Base-by-base conservation (phyloP, 2,797 vertebrate genomes). In the Geotrypetes seraphini region DNA sequence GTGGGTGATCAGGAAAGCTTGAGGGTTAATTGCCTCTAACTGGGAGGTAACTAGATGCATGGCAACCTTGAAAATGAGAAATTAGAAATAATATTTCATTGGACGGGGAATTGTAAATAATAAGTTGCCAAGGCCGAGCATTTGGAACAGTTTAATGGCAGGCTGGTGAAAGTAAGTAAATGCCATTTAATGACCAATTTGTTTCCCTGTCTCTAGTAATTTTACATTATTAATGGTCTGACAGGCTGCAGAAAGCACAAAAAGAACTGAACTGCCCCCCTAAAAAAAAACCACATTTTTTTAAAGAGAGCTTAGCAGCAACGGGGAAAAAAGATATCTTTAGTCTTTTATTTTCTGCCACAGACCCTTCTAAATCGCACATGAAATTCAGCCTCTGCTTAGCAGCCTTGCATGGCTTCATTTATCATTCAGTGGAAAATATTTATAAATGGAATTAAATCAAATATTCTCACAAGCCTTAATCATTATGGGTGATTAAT, bases 371-470 rank as follows among this genome's bases (percentile, higher is more conserved):
- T 38, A 12, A 41, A 36, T 10, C 28, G 54, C 52, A 31, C 54
- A 53, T 42, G 25, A 50, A 39, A 25, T 53, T 63, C 28, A 50
- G 27, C 38, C 51, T 47, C 47, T 62, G 22, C 43, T 65, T 61
- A 48, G 43, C 29, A 38, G 22, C 17, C 36, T 31, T 39, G 36
- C 31, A 19, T 33, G 29, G 56, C 16, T 30, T 33, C 33, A 53
- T 62, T 62, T 41, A 53, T 70, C 55, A 57, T 26, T 46, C 39
- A 16, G 16, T 40, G 9, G 25, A 57, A 78, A 66, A 71, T 60
- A 60, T 59, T 69, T 73, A 47, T 53, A 73, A 75, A 66, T 47
- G 24, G 47, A 70, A 75, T 73, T 60, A 68, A 66, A 66, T 69
- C 24, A 73, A 65, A 67, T 59, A 68, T 68, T 58, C 29, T 36